Base-by-base conservation (phyloP, 2,797 vertebrate genomes). In the Perodicticus potto region DNA sequence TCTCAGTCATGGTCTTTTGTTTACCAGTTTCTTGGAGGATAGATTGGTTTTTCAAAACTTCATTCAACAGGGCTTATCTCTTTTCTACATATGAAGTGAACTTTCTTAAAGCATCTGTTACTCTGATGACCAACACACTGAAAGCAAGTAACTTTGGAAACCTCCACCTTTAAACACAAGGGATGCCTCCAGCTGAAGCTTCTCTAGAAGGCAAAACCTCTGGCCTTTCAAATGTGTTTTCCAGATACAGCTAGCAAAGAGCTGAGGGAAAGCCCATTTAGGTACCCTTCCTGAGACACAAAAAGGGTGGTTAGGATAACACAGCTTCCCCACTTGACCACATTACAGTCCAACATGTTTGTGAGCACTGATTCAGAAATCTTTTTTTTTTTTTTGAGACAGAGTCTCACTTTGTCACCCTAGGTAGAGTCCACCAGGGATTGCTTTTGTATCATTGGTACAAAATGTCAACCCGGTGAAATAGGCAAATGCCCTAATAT, bases 301-400 rank as follows among this genome's bases (percentile, higher is more conserved):
- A 61, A 49, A 61, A 73, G 0, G 34, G 89, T n/a, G 7, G 11
- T 10, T 19, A 25, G 57, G 5, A 4, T 9, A 55, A 23, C 10
- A 13, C 3, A 13, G 22, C 13, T 23, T 3, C 29, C 1, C 10
- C 23, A 22, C n/a, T 1, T n/a, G 37, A 40, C 43, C 19, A 3
- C 57, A 11, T 3, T 40, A 40, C 4, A 34, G n/a, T 5, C n/a
- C 57, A 80, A 57, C 77, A 80, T 1, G n/a, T 59, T 27, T 80
- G 53, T 16, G 23, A 59, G 23, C 37, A 37, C 34, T 25, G 69
- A 37, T 23, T 4, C 22, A 70, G 34, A 37, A 22, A 25, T 25
- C 10, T 69, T 10, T 32, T 17, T 63, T 65, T 32, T 65, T 65
- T 67, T 67, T n/a, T 67, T 49, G 13, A 14, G 49, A 49, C 49